A percentile compares a stretch with the other conserved stretches of the same genome.
Conservation (phyloP, 2,797 vertebrate species). For the Acomys russatus region DNA sequence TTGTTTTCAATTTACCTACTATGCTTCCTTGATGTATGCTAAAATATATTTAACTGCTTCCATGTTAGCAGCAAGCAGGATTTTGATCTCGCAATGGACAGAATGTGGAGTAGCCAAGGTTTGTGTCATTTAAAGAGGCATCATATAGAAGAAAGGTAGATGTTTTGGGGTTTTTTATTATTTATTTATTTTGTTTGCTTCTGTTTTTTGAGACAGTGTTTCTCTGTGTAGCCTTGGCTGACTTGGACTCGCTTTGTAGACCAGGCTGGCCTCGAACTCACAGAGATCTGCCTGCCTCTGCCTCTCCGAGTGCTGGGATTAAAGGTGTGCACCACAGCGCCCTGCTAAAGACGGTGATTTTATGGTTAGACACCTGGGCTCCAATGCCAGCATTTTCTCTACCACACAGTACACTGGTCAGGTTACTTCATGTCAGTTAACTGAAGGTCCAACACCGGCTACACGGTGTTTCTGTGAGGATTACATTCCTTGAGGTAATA, state of each 20-base stretch:
- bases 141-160: background rate
- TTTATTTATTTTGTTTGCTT: too few relatives aligned
- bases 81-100: conserved; percentile 43
- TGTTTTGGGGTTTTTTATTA: too few relatives aligned
- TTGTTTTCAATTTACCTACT: background rate
- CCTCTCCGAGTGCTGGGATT: too few relatives aligned
- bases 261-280: too few relatives aligned
- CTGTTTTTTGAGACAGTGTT: too few relatives aligned
- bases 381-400: background rate
- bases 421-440: background rate
- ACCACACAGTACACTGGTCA: background rate
- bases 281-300: too few relatives aligned
- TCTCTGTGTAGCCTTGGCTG: too few relatives aligned
- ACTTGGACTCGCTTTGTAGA: too few relatives aligned
- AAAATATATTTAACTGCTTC: conserved; percentile 59
- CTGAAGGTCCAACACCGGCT: background rate
- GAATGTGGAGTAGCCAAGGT: background rate
- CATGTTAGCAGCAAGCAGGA: background rate
- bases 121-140: background rate
- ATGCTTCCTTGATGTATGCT: conserved; percentile 42
- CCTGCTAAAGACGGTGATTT: background rate
- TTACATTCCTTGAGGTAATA: background rate
- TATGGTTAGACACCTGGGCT: background rate
- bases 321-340: too few relatives aligned
- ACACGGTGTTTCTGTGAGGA: background rate